Evolutionary conservation across 1,140 invertebrate genomes (phyloP).

Genomic region (Sinonovacula constricta): DNA sequence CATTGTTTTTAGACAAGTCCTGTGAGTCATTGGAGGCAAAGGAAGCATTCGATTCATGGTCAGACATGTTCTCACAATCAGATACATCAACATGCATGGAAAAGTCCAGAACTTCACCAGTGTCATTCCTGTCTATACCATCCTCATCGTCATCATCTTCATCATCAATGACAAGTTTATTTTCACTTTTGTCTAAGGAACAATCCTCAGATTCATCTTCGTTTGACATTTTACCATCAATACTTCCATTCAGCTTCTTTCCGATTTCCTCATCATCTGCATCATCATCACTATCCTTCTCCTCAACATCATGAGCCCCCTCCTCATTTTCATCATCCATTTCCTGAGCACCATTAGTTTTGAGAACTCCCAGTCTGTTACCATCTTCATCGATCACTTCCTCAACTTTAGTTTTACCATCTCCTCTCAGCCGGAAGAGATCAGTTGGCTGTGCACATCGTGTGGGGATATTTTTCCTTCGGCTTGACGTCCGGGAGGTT

Average conservation of each 20-base stretch:
- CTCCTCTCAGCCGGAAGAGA: conserved; percentile 66
- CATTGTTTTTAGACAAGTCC: conserved; percentile 29
- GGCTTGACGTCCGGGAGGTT: conserved; percentile 81
- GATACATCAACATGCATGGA: conserved; percentile 24
- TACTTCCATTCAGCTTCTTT: neutral
- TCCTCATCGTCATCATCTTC: conserved; percentile 50
- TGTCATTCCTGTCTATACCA: conserved; percentile 28
- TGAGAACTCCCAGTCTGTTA: neutral
- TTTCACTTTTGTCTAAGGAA: conserved; percentile 43
- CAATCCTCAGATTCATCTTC: conserved; percentile 31
- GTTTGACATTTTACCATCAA: no score
- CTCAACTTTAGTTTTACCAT: conserved; percentile 62
- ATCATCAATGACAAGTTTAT: conserved; percentile 45
- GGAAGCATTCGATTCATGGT: conserved; percentile 59
- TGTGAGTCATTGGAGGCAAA: conserved; percentile 50
- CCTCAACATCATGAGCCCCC: conserved; percentile 16
- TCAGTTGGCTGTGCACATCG: conserved; percentile 83
- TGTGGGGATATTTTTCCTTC: conserved; percentile 94
- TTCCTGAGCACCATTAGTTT: neutral
- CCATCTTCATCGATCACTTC: neutral
- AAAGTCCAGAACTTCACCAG: conserved; percentile 48
- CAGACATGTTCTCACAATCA: conserved; percentile 40
- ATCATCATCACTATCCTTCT: conserved; percentile 8
- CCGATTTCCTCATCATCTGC: neutral
- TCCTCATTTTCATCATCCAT: conserved; percentile 17